Conservation (phyloP, 2,113 vertebrate species). For the Hippopotamus amphibius region DNA sequence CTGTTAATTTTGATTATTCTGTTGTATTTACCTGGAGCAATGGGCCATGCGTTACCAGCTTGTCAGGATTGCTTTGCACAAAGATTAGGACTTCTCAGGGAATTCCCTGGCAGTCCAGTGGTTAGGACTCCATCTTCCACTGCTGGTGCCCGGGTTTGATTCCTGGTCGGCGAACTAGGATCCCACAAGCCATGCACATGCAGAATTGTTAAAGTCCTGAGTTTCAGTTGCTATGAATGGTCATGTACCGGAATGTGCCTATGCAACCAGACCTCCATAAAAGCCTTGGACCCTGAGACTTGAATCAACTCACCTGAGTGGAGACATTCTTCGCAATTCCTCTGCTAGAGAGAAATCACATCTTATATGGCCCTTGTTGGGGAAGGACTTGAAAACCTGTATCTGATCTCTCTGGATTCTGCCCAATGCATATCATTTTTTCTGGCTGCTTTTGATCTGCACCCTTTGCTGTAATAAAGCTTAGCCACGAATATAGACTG, state of each 20-base stretch:
- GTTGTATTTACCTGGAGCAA: background rate
- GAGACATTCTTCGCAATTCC: background rate
- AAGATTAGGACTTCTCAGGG: background rate
- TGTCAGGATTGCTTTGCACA: slow-evolving; percentile 7
- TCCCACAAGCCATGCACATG: no score
- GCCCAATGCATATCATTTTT: background rate
- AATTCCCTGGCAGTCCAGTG: background rate
- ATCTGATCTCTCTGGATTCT: background rate
- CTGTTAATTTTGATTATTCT: slow-evolving; percentile 27
- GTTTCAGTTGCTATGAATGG: background rate
- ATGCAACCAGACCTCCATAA: background rate
- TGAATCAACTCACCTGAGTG: background rate
- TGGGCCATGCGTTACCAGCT: background rate
- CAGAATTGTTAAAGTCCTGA: background rate
- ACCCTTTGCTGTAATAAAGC: background rate
- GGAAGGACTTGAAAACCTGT: background rate
- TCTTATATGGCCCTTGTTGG: background rate
- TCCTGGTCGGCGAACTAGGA: background rate
- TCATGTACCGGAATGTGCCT: background rate
- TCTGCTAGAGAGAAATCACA: background rate
- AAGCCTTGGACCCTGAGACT: background rate
- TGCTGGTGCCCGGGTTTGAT: background rate
- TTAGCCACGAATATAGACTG: background rate
- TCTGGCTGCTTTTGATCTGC: background rate
- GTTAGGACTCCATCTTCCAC: background rate